Conservation (phyloP, 1,140 invertebrate genomes). For the Ceratosolen fusciceps region DNA sequence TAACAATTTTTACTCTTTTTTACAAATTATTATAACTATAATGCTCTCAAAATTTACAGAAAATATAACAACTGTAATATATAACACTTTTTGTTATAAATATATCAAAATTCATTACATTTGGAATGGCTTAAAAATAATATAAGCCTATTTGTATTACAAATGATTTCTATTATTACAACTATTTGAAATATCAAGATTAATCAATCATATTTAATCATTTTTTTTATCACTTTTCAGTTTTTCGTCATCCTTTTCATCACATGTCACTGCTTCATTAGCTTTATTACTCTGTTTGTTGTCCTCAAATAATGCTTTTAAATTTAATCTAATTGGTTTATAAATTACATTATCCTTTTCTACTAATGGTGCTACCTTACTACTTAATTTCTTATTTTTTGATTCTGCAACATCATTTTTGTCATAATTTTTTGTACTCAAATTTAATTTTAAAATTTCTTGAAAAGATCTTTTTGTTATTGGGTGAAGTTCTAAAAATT, state of each 20-base stretch:
- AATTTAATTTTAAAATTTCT: not conserved
- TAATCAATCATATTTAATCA: not conserved
- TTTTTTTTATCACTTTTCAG: not conserved
- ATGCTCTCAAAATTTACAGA: too few species aligned
- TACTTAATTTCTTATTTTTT: not conserved
- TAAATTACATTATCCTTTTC: not conserved
- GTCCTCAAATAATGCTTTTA: constrained; percentile 23
- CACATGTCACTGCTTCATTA: not conserved
- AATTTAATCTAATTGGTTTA: constrained; percentile 37
- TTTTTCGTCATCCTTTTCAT: not conserved
- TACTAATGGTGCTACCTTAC: not conserved
- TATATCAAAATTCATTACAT: too few species aligned
- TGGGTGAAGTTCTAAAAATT: constrained; percentile 26
- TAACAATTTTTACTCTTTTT: too few species aligned
- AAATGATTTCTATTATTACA: not conserved
- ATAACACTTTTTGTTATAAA: too few species aligned
- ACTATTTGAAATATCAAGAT: not conserved
- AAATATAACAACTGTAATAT: too few species aligned
- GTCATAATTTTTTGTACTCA: not conserved
- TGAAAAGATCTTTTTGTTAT: not conserved
- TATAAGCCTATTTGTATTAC: too few species aligned
- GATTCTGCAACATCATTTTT: not conserved
- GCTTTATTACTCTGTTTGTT: not conserved
- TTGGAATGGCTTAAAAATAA: too few species aligned
- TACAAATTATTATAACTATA: too few species aligned